Base-by-base conservation (phyloP, 1,140 invertebrate genomes). In the Apis dorsata region DNA sequence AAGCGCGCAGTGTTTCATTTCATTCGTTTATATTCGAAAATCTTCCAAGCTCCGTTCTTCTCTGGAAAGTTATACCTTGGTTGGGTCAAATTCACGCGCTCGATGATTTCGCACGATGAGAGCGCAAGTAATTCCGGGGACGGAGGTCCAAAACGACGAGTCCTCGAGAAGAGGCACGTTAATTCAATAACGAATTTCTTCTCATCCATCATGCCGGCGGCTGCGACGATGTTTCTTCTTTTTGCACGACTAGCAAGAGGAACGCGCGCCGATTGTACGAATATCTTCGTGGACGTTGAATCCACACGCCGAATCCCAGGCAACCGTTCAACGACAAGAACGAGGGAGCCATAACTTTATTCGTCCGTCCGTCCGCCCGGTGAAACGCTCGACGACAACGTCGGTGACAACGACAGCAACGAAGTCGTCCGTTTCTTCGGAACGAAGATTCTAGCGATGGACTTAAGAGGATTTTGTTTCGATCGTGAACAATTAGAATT, bases 291-390 rank as follows among this genome's bases (percentile, higher is more conserved):
- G 21, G 62, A 66, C 34, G 34, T 0, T 2, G 69, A 21, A 49
- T 66, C 59, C 62, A 59, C 44, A 34, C 53, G 15, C 21, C 63
- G 24, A 74, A 34, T 57, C 74, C 11, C 55, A 19, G 55, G 21
- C 13, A 65, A 81, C 68, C 44, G 28, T 62, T 79, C 80, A 70
- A 44, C 84, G 83, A 85, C 87, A 89, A 89, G 81, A 86, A 87
- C 79, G 83, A 87, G 84, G 70, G 82, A 75, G 63, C 75, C 88
- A 80, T 87, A 89, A 90, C 84, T 79, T 85, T 85, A 87, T 87
- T 75, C 83, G 84, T 86, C 53, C 34, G 34, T 44, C 77, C 83
- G 84, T 86, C 53, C 34, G 34, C 5, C 77, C 77, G 79, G n/a
- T n/a, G 79, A 74, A 80, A 86, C 72, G 82, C 10, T 79, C 70